Conservation (phyloP, 2,888 invertebrate genomes). For the Ennomos quercinarius region DNA sequence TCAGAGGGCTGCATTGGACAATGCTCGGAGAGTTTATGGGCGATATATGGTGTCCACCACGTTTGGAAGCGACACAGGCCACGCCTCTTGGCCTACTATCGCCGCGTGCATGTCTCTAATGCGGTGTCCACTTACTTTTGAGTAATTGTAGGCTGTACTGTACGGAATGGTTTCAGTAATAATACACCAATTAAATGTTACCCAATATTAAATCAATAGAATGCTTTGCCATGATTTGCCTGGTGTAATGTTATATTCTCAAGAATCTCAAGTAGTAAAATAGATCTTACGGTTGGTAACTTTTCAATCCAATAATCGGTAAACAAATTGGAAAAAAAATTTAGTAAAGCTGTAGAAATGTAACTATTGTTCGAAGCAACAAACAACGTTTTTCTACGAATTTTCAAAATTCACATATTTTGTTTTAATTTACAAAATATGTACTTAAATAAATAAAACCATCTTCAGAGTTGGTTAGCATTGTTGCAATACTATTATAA, state of each 20-base stretch:
- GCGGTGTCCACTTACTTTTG: conserved; percentile 35
- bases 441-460: too few relatives aligned
- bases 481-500: too few relatives aligned
- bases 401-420: too few relatives aligned
- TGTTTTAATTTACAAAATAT: too few relatives aligned
- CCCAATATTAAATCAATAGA: conserved; percentile 20
- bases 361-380: too few relatives aligned
- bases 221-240: conserved; percentile 9
- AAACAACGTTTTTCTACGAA: too few relatives aligned
- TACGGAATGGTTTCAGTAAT: conserved; percentile 23
- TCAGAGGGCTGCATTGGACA: conserved; percentile 30
- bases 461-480: too few relatives aligned
- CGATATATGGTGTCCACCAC: conserved; percentile 39
- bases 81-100: conserved; percentile 43
- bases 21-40: conserved; percentile 32
- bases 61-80: conserved; percentile 38
- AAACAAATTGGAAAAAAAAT: too few relatives aligned
- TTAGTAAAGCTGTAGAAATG: too few relatives aligned
- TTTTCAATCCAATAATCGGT: too few relatives aligned
- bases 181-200: conserved; percentile 27
- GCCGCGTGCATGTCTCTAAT: conserved; percentile 33
- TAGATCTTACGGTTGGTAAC: too few relatives aligned
- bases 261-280: too few relatives aligned
- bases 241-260: conserved; percentile 4
- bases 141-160: conserved; percentile 33